These are phyloP conservation scores for Otocyon megalotis DNA, from an alignment of 2,113 vertebrate genomes.

Conservation along the genomic window DNA sequence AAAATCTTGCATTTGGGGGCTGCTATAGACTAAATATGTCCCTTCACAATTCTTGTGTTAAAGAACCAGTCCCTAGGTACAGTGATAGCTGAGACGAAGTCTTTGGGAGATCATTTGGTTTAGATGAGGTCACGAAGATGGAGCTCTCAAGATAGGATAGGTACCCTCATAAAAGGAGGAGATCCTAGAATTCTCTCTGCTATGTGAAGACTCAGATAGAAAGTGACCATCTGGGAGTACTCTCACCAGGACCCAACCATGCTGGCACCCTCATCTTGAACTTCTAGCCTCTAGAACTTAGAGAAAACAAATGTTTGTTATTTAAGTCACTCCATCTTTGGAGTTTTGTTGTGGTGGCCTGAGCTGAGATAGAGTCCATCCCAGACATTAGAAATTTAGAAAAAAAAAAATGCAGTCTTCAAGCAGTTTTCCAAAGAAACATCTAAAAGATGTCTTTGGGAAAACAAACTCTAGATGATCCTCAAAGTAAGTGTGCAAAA, in stretches of 20 bases:
- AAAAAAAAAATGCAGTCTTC: not conserved
- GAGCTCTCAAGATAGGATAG: not conserved
- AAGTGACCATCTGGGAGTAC: not conserved
- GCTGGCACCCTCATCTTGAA: not conserved
- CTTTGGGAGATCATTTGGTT: not conserved
- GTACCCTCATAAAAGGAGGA: not conserved
- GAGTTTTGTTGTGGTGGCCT: not conserved
- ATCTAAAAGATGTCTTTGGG: not conserved
- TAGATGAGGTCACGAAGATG: not conserved
- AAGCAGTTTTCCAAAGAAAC: not conserved
- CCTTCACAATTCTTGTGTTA: not conserved
- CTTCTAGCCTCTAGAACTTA: not conserved
- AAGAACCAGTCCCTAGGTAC: not conserved
- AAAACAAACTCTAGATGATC: not conserved
- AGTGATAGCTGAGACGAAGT: not conserved
- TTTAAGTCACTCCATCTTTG: not conserved
- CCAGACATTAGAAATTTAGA: not conserved
- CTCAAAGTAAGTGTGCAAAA: not conserved
- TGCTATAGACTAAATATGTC: not conserved
- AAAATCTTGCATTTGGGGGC: not conserved
- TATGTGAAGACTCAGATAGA: not conserved
- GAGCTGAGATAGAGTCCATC: not conserved
- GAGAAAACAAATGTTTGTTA: not conserved
- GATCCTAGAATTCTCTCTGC: not conserved
- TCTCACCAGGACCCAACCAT: not conserved